Percentiles rank a stretch among this genome's conserved stretches.
phyloP scores from a whole-genome alignment of 2,797 vertebrate genomes.

The Anas flavirostris region DNA sequence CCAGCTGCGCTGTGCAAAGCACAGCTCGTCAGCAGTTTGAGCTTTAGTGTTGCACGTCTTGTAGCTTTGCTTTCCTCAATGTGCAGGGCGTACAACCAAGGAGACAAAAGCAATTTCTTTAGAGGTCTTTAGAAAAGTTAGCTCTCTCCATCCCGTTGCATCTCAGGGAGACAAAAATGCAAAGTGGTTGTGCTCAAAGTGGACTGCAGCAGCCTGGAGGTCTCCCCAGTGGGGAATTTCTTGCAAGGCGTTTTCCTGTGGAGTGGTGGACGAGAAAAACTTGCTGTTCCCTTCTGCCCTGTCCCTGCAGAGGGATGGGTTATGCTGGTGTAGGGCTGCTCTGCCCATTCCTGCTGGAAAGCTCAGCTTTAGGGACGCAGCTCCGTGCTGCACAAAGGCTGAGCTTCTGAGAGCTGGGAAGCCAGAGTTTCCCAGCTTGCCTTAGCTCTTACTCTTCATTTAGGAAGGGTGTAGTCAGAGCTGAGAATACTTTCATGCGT shows the following conservation, averaged over 20 bases:
- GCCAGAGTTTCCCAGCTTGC: neutral
- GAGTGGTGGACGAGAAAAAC: neutral
- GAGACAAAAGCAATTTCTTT: neutral
- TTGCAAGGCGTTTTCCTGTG: neutral
- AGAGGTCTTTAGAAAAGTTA: neutral
- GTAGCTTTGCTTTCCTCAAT: neutral
- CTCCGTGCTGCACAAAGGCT: accelerated
- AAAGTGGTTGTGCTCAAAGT: neutral
- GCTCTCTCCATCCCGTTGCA: neutral
- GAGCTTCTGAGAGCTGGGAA: neutral
- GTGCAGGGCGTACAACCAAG: neutral
- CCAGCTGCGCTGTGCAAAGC: neutral
- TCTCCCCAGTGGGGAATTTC: neutral
- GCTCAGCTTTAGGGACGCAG: accelerated
- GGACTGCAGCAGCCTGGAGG: neutral
- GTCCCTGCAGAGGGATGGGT: accelerated
- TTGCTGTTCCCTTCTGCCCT: neutral
- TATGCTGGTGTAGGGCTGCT: neutral
- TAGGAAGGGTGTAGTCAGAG: neutral
- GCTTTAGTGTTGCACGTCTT: neutral
- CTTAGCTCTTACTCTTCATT: neutral
- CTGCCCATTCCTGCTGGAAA: neutral
- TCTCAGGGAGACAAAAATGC: neutral
- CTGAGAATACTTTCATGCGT: neutral
- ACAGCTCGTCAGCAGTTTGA: neutral